Base-by-base conservation (phyloP, 2,113 vertebrate genomes). In the Piaya cayana region DNA sequence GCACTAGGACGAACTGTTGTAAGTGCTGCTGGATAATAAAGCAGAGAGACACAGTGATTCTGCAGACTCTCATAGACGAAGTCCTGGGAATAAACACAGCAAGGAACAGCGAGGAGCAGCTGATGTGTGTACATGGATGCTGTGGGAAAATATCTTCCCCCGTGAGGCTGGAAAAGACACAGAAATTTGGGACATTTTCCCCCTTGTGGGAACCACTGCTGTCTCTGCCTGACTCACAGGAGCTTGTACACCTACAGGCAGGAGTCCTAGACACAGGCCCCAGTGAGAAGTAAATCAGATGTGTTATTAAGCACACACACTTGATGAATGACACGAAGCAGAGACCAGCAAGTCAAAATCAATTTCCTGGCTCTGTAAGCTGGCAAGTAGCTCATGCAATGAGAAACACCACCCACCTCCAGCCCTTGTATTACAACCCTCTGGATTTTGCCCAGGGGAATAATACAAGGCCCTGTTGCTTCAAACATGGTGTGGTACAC, bases 191-290 rank as follows among this genome's bases (percentile, higher is more conserved):
- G 69, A 64, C 16, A 47, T 78, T 29, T 75, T 47, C 10, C 39
- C n/a, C 36, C 59, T 25, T 11, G 2, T 0, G 1, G 1, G 30
- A 76, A 9, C 14, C 0, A 0, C 32, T n/a, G 30, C 20, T 30
- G 53, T 42, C 23, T 80, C 63, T 49, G 55, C 30, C 36, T 22
- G 27, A 52, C 42, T 56, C 53, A 15, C 15, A 6, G 32, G 36
- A 30, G 3, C 23, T n/a, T 55, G 62, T 15, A 27, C 50, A 32
- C 21, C 45, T 27, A 3, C 37, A 90, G 34, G 30, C 59, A 18
- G 64, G 63, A 23, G 68, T 26, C 71, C 42, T 49, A 56, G 82
- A 70, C 36, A 18, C 12, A 37, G n/a, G 68, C 63, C 58, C 37
- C 15, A 6, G 45, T 43, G 36, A 47, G 55, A 63, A 25, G 37